These are phyloP conservation scores for Myathropa florea DNA, from an alignment of 2,888 invertebrate genomes.

Conservation along the genomic window DNA sequence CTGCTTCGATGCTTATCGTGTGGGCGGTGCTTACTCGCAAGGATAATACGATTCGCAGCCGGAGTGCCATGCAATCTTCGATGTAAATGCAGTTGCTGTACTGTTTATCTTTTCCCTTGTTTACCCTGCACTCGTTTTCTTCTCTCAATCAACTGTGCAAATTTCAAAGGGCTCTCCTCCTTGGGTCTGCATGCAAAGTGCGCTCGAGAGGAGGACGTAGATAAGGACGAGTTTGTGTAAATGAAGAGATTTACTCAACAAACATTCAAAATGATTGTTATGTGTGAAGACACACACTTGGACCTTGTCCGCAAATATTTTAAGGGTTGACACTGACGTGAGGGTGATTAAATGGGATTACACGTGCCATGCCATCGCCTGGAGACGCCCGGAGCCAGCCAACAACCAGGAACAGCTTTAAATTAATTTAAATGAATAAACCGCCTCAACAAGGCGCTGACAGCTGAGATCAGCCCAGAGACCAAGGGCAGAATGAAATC, in stretches of 20 bases:
- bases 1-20: not conserved
- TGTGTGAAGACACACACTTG: not conserved
- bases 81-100: slow-evolving; percentile 12
- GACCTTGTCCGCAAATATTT: not conserved
- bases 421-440: not conserved
- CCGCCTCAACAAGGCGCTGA: not conserved
- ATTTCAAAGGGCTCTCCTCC: not conserved
- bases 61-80: slow-evolving; percentile 17
- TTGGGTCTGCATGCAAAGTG: not conserved
- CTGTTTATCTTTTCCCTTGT: slow-evolving; percentile 29
- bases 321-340: not conserved
- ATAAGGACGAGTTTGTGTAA: not conserved
- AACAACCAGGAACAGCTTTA: not conserved
- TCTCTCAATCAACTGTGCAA: slow-evolving; percentile 32
- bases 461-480: not conserved
- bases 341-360: not conserved
- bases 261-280: slow-evolving; percentile 9
- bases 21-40: not conserved
- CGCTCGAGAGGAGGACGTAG: not conserved
- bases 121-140: slow-evolving; percentile 28
- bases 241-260: slow-evolving; percentile 11
- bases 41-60: not conserved
- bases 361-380: not conserved
- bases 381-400: not conserved
- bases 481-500: not conserved